These are phyloP conservation scores for Drosophila serrata DNA, from an alignment of 1,140 invertebrate species.

Conservation along the genomic window DNA sequence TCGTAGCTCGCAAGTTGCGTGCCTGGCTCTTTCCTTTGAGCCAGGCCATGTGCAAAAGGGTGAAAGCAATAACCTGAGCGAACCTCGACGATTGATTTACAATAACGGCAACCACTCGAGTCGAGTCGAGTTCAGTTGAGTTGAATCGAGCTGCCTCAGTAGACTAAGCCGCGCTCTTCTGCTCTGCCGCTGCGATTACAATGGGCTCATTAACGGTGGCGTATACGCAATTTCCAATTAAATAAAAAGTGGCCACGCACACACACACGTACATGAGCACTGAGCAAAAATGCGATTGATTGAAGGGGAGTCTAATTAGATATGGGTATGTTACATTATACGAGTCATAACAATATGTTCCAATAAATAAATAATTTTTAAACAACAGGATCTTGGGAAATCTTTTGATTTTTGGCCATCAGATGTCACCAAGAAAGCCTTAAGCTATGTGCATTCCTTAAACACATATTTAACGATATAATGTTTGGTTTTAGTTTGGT, in stretches of 20 bases:
- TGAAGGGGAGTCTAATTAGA: too few relatives aligned
- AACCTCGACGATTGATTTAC: constrained; percentile 74
- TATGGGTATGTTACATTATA: not conserved
- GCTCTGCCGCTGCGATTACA: constrained; percentile 52
- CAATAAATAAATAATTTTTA: not conserved
- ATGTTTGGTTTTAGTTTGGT: too few relatives aligned
- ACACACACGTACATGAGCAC: constrained; percentile 13
- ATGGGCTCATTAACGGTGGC: constrained; percentile 75
- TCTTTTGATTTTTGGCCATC: too few relatives aligned
- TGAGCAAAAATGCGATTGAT: not conserved
- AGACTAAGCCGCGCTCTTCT: constrained; percentile 18
- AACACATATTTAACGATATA: too few relatives aligned
- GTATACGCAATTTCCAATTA: constrained; percentile 80
- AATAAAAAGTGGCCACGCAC: constrained; percentile 63
- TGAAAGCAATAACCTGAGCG: constrained; percentile 45
- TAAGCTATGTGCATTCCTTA: too few relatives aligned
- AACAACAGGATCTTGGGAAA: not conserved
- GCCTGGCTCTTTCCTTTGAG: constrained; percentile 59
- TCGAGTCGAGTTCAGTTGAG: not conserved
- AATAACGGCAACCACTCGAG: constrained; percentile 72
- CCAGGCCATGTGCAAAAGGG: constrained; percentile 28
- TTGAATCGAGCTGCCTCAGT: constrained; percentile 15
- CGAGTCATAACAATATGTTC: not conserved
- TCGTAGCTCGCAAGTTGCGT: constrained; percentile 64
- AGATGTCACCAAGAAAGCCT: too few relatives aligned